Base-by-base conservation (phyloP, 2,113 vertebrate genomes). In the Dipodomys spectabilis region DNA sequence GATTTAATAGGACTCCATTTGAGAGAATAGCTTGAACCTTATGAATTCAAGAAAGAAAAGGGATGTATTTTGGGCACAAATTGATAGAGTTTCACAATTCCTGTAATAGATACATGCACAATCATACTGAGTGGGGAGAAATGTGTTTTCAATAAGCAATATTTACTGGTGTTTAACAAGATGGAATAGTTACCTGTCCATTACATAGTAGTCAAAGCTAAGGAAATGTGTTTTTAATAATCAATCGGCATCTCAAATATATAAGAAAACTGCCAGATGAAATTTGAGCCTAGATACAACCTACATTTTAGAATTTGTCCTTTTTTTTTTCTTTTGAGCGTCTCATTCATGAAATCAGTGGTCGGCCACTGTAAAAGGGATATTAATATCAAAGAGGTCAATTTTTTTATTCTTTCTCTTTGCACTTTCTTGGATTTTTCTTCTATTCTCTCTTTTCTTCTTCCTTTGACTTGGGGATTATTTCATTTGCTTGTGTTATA, bases 221-320 rank as follows among this genome's bases (percentile, higher is more conserved):
- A 96, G 94, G 96, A 97, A 98, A 98, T 97, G 95, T 98, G 98
- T 96, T 98, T 98, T 95, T 98, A 97, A 98, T 98, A 96, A 98
- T 98, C 97, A 97, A 97, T 98, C 97, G 97, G 95, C 97, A 97
- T 96, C 98, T 97, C 87, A 96, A 95, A 97, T 98, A 97, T 95
- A 97, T 97, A 97, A 96, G 97, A 96, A 96, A 98, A 97, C 97
- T 97, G 82, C 95, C 89, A 90, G 96, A 96, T 98, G 97, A 96
- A 96, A 97, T 90, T 95, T 16, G 94, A 97, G 90, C 93, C 92
- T 53, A 85, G 96, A 87, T 77, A 86, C 32, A 93, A 62, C 80
- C 73, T 95, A 90, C 80, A 35, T 93, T 96, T 96, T 28, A 49
- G 86, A 57, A 95, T 22, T 4, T 64, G 13, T 65, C 6, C 39